Evolutionary conservation across 2,888 invertebrate genomes (phyloP), one percentile per base, ranked within the genome.

Genomic region (Pterostichus madidus): DNA sequence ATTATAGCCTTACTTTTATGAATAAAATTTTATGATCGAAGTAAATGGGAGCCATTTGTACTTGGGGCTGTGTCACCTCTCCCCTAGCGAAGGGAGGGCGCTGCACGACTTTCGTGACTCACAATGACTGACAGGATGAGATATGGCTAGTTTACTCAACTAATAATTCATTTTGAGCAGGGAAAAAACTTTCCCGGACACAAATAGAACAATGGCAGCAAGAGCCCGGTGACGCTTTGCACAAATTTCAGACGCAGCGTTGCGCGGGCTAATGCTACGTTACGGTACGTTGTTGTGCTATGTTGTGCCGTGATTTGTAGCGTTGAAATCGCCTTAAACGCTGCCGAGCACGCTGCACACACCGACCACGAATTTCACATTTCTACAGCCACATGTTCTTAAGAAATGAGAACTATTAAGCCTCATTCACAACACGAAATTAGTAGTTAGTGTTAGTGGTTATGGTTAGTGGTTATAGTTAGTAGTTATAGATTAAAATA

Each of bases 121-220:
- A 88, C 88, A 88, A 88, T 90, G 89, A 89, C 87, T 89, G 90
- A 90, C 90, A 89, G 87, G 88, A 87, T 89, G 89, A 89, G 89
- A 90, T 90, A 90, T 90, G 88, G 89, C 89, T 88, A 87, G 89
- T 89, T 89, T 89, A 88, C 88, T 89, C 88, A 87, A 87, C 89
- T 89, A 90, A 90, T 90, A 89, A 89, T 90, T 90, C 90, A 90
- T 89, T 89, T 89, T 89, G 87, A 86, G 87, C 88, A 88, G 87
- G 75, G 76, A 80, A 80, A 83, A 83, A 80, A 83, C 84, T 85
- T 86, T 87, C 87, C 88, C 24, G 24, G 89, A 89, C 89, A 88
- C 88, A 88, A 88, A 89, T 88, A 88, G 89, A 89, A 89, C 89
- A 89, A 89, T 88, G 87, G 85, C 86, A 85, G 86, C 86, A 85